Evolutionary conservation across 2,797 vertebrate genomes (phyloP).

Genomic region (Sebastes glaucus): DNA sequence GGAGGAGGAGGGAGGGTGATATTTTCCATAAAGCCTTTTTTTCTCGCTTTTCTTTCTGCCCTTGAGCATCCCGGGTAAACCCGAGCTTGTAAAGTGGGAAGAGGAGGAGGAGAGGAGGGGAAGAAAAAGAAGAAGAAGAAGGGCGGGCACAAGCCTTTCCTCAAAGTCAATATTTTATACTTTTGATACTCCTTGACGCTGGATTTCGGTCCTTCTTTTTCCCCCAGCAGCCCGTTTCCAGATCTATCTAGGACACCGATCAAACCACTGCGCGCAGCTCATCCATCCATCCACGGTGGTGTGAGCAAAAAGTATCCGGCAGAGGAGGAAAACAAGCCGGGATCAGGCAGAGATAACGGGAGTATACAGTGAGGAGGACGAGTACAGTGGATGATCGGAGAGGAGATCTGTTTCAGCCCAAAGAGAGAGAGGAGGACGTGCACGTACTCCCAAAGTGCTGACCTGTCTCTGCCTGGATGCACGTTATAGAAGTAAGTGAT

Average conservation of each 20-base stretch:
- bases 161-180: slow-evolving; percentile 83
- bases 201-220: slow-evolving; percentile 66
- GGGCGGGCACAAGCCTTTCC: slow-evolving; percentile 73
- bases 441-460: slow-evolving; percentile 54
- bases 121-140: slow-evolving; percentile 17
- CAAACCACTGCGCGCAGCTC: slow-evolving; percentile 46
- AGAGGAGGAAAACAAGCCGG: slow-evolving; percentile 57
- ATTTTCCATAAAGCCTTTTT: slow-evolving; percentile 86
- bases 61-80: slow-evolving; percentile 85
- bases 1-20: slow-evolving; percentile 74
- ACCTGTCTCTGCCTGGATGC: slow-evolving; percentile 50
- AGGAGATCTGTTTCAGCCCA: slow-evolving; percentile 1
- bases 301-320: slow-evolving; percentile 73
- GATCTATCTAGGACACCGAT: slow-evolving; percentile 82
- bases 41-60: slow-evolving; percentile 86
- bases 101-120: slow-evolving; percentile 59
- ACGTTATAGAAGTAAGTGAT: slow-evolving; percentile 72
- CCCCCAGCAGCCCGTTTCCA: slow-evolving; percentile 44
- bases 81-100: slow-evolving; percentile 81
- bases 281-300: slow-evolving; percentile 50
- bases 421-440: slow-evolving; percentile 20
- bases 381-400: slow-evolving; percentile 52
- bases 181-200: slow-evolving; percentile 79
- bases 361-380: slow-evolving; percentile 56
- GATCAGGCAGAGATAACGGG: slow-evolving; percentile 46